Base-by-base conservation (phyloP, 2,113 vertebrate species). In the Athene cunicularia region DNA sequence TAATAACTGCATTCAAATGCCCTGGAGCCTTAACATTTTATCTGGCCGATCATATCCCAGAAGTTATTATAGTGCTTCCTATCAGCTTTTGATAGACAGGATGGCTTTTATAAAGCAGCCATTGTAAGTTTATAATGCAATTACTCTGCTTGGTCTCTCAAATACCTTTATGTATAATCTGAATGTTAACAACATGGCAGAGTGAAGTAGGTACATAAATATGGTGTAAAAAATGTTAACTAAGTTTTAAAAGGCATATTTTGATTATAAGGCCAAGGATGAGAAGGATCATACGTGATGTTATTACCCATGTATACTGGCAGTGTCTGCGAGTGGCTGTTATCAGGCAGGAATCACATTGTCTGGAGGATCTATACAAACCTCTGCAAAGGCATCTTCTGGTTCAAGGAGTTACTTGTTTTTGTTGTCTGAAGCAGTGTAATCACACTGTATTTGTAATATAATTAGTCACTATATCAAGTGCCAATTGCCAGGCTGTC, bases 311-410 rank as follows among this genome's bases (percentile, higher is more conserved):
- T 15, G 23, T 15, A 4, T 37, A 11, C 39, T 60, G 41, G 26
- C 45, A 23, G 43, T 19, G 30, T 20, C 39, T 72, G 35, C 0
- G 14, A 24, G 33, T 21, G 71, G 53, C 66, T 81, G 37, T 83
- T 62, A 3, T 14, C 11, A 35, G 60, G 6, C 32, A 53, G 74
- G 41, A 88, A 8, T n/a, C 1, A 2, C 2, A 0, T 56, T 70
- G 9, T 68, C 66, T 76, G 58, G 49, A 72, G 43, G 70, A 47
- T 52, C 76, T 66, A 9, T 59, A 23, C 68, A 63, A 72, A 76
- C 4, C 41, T 80, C 53, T 68, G n/a, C 43, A 81, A 75, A 85
- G 39, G 30, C 55, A 45, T 79, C 35, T 68, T 84, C 53, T 84
- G 14, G 30, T 88, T 95, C 41, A 91, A 64, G 47, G 37, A 84